Evolutionary conservation across 2,888 invertebrate species (phyloP), one percentile per base, ranked within the genome.

Genomic region (Hypsopygia costalis): DNA sequence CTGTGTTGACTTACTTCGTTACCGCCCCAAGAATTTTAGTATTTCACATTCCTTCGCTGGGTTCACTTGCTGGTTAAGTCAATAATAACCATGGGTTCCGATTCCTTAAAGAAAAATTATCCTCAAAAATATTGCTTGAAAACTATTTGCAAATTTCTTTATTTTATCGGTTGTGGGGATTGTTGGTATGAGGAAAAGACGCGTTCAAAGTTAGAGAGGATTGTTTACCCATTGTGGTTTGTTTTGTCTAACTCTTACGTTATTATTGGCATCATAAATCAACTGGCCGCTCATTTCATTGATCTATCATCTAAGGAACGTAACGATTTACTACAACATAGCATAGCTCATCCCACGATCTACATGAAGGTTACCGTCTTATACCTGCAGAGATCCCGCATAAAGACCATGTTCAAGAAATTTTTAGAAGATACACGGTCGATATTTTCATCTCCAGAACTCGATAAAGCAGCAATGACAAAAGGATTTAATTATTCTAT

Each of bases 121-220:
- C 68, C 71, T 0, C 69, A 73, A 45, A 76, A 75, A 36, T 50
- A 62, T 35, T 72, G 52, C 36, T 41, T 69, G 7, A 71, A 70
- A 51, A 25, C 43, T 6, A 51, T 78, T 12, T 75, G 72, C 44
- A 50, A 43, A 27, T 11, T 51, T 1, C 49, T 77, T 1, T 74
- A 59, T 48, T 66, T 54, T 11, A 43, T 69, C 1, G 79, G 77
- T 0, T 43, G 69, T 16, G 73, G 74, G 0, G 56, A 69, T 6
- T 64, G 58, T 34, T 77, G 77, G 78, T 74, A 72, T 37, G 71
- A 72, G 43, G 44, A 52, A 11, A 36, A 28, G 0, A 41, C 48
- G n/a, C 39, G 47, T 1, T 50, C 59, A 0, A 44, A 29, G 12
- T 42, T 36, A 1, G 38, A 51, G 1, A 57, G 52, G 29, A 37